A percentile compares a stretch with the other conserved stretches of the same genome.
phyloP scores from a whole-genome alignment of 2,888 invertebrate species.

The Melipona bicolor region DNA sequence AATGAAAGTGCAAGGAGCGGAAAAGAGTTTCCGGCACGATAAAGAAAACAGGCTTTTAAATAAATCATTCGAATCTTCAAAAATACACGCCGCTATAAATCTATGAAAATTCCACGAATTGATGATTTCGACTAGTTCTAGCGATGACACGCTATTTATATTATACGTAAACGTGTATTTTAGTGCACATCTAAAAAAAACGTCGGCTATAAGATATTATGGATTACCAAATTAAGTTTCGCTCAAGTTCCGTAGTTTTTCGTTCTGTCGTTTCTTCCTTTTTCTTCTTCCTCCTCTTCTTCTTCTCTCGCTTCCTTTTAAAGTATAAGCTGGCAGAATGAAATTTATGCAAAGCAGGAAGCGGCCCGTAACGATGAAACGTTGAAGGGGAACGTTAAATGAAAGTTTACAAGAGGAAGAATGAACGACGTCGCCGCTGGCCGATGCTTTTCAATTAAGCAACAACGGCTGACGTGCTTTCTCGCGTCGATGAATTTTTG shows the following conservation, averaged over 20 bases:
- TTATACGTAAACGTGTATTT: no score
- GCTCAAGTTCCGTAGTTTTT: no score
- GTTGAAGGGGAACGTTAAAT: not conserved
- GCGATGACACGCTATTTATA: no score
- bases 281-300: not conserved
- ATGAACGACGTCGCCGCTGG: not conserved
- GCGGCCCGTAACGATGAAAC: not conserved
- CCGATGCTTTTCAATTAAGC: conserved; percentile 47
- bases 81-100: no score
- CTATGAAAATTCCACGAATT: no score
- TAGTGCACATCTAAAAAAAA: no score
- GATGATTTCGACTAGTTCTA: no score
- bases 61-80: no score
- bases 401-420: conserved; percentile 12
- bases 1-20: no score
- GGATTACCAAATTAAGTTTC: not conserved
- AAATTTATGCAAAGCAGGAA: conserved; percentile 32
- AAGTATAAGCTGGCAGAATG: not conserved
- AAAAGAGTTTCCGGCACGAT: no score
- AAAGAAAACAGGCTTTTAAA: no score
- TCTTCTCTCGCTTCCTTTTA: not conserved
- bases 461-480: conserved; percentile 9
- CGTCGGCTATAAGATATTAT: not conserved
- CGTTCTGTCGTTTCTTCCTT: not conserved
- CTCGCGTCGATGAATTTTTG: conserved; percentile 42